Evolutionary conservation across 2,797 vertebrate genomes (phyloP).

Genomic region (Merluccius polli): DNA sequence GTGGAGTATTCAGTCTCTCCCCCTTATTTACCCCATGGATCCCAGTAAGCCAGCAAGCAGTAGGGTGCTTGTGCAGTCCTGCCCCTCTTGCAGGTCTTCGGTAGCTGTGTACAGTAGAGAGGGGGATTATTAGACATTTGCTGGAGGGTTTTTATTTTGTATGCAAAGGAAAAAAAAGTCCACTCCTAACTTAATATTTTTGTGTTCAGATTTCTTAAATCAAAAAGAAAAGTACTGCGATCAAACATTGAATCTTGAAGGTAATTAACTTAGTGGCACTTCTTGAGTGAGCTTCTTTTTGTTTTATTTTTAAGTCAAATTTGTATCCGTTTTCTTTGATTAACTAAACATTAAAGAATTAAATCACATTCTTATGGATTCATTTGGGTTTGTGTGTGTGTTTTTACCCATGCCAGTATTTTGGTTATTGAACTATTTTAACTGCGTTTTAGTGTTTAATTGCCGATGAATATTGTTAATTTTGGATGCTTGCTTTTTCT

Average conservation of each 20-base stretch:
- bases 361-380: conserved; percentile 57
- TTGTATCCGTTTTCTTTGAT: conserved; percentile 63
- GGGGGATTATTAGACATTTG: neutral
- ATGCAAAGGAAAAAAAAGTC: neutral
- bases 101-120: neutral
- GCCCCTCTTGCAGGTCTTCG: neutral
- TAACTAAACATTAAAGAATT: conserved; percentile 68
- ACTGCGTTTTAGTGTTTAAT: neutral
- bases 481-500: too few relatives aligned
- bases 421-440: neutral
- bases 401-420: neutral
- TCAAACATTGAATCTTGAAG: conserved; percentile 16
- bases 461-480: too few relatives aligned
- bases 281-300: conserved; percentile 36
- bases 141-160: neutral
- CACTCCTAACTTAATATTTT: conserved; percentile 10
- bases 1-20: neutral
- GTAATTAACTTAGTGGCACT: conserved; percentile 35
- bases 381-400: conserved; percentile 46
- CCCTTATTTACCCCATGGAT: neutral
- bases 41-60: neutral
- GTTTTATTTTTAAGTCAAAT: conserved; percentile 44
- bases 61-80: neutral
- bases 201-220: conserved; percentile 13
- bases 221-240: conserved; percentile 22